Evolutionary conservation across 1,140 invertebrate genomes (phyloP), one percentile per base, ranked within the genome.

Genomic region (Cotesia vestalis): DNA sequence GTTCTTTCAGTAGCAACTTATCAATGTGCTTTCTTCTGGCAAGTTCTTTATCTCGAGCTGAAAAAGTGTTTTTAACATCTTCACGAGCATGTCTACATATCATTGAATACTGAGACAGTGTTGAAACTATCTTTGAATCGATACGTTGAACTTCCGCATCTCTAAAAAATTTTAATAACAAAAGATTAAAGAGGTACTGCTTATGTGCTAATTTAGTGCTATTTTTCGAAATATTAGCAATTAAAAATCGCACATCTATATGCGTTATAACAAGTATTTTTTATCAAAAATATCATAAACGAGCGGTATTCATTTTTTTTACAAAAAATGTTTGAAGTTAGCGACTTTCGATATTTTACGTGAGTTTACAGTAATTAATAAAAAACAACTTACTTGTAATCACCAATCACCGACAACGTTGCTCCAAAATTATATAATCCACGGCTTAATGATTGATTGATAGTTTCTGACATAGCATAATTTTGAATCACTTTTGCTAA

Each of bases 81-180:
- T 93, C 91, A 34, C 91, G 88, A 0, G 91, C 90, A 74, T 91
- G 89, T 78, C 92, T 93, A 77, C 93, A 94, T 71, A 93, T 90
- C 4, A 85, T 86, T 77, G 92, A 90, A 76, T 94, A 94, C 73
- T 92, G 90, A 4, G 89, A 89, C 67, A 94, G 82, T 67, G 92
- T 90, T 27, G 88, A 84, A 53, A 91, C 82, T 12, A 92, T 89
- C 88, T 93, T 92, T 1, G 88, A 84, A 78, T 94, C 92, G 57
- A 94, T 81, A 34, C 91, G 88, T 75, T 92, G 90, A 8, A 93
- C 90, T 81, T 91, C 87, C 3, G 90, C 88, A 80, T 94, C 92
- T 77, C 87, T 88, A 61, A 52, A 72, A 46, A 46, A 46, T 46
- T 46, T 46, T 46, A 46, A 46, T 46, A 11, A 71, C 55, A 12